A percentile compares a stretch with the other conserved stretches of the same genome.
These are phyloP conservation scores for Pollenia labialis DNA, from an alignment of 2,888 invertebrate species.

Conservation along the genomic window DNA sequence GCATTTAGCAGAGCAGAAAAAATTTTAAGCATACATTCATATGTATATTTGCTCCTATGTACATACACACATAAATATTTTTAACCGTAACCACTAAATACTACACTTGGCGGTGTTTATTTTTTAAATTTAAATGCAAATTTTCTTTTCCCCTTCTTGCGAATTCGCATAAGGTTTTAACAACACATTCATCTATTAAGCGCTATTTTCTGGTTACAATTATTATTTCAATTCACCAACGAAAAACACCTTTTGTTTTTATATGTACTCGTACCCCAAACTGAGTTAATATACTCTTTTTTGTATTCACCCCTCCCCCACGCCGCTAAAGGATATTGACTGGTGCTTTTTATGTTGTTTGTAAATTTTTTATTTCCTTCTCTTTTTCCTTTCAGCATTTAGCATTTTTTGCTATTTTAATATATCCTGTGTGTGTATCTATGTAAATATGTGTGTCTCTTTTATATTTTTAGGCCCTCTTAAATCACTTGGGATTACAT, in stretches of 20 bases:
- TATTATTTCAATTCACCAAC: conserved; percentile 70
- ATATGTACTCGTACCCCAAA: conserved; percentile 22
- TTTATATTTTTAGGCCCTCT: conserved; percentile 77
- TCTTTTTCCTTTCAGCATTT: background rate
- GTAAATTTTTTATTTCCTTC: conserved; percentile 53
- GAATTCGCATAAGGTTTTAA: background rate
- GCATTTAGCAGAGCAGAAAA: conserved; percentile 3
- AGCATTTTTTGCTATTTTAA: conserved; percentile 16
- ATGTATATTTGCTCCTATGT: background rate
- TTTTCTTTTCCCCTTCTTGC: conserved; percentile 47
- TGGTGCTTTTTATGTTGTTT: conserved; percentile 31
- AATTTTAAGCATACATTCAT: background rate
- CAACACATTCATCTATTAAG: conserved; percentile 59
- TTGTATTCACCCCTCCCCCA: background rate
- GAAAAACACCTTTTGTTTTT: conserved; percentile 66
- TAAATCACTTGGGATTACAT: conserved; percentile 82
- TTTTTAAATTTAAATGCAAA: conserved; percentile 72
- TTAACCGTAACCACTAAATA: conserved; percentile 61
- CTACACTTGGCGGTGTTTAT: conserved; percentile 67
- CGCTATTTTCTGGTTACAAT: conserved; percentile 68
- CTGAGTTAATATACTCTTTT: conserved; percentile 30
- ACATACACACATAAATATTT: conserved; percentile 13
- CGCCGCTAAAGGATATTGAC: background rate
- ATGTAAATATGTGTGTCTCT: conserved; percentile 8
- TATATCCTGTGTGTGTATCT: conserved; percentile 1